Base-by-base conservation (phyloP, 2,888 invertebrate genomes). In the Dynastes maya region DNA sequence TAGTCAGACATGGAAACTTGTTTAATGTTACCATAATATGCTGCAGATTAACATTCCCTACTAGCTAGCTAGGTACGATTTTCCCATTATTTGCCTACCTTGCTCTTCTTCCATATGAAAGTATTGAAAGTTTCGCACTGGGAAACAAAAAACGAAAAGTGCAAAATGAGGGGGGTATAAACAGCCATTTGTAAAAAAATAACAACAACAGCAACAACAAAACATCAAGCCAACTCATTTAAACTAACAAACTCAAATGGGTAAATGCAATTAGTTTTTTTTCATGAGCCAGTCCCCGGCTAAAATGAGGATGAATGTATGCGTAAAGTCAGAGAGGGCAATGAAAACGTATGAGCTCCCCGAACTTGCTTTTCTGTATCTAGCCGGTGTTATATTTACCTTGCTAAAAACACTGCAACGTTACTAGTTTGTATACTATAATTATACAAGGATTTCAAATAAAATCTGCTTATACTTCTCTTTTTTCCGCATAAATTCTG, bases 231-330 rank as follows among this genome's bases (percentile, higher is more conserved):
- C 68, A 27, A 79, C 82, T 83, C 84, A 84, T 85, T 86, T 85
- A 85, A 85, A 85, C 83, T 85, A 86, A 85, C 84, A 85, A 86
- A 86, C 85, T 84, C 83, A 86, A 86, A 86, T 86, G 85, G 85
- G 85, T 85, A 85, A 86, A 85, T 84, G 85, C 85, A 86, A 86
- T 86, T 86, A 86, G 85, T 83, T 85, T 86, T 86, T 83, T 86
- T 86, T 84, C 83, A 83, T 83, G 84, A 83, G 45, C 45, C 45
- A 45, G 83, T 76, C 82, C 83, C 81, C 40, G 49, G 78, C 72
- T 78, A 78, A 83, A 86, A 86, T 86, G 85, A 86, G 85, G 83
- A 86, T 86, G 83, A 85, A 86, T 86, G 86, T 83, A 85, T 83
- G 84, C 84, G 85, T 85, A 84, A 85, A 85, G 85, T 85, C 85